phyloP scores from a whole-genome alignment of 1,140 invertebrate genomes.

The Drosophila carrolli region DNA sequence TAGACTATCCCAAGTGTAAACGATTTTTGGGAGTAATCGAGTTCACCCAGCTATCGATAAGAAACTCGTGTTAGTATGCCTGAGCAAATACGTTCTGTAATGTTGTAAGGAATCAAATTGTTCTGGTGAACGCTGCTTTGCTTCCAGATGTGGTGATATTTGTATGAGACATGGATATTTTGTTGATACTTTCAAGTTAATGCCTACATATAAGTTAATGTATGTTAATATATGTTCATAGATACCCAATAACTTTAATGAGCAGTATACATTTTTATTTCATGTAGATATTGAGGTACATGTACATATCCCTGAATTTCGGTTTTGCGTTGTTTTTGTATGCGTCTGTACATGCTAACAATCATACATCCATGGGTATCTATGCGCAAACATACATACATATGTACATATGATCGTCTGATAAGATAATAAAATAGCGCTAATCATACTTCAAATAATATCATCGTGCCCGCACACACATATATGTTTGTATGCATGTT shows the following conservation, averaged over 20 bases:
- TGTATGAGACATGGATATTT: too few relatives aligned
- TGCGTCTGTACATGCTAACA: neutral
- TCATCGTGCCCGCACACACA: neutral
- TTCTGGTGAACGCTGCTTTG: too few relatives aligned
- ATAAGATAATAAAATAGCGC: constrained; percentile 35
- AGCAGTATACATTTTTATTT: too few relatives aligned
- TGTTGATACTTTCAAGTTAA: too few relatives aligned
- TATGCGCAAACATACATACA: neutral
- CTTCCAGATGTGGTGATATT: too few relatives aligned
- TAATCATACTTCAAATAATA: constrained; percentile 36
- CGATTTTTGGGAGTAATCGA: too few relatives aligned
- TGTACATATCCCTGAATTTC: neutral
- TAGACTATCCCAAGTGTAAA: too few relatives aligned
- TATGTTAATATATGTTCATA: neutral
- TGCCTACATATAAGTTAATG: neutral
- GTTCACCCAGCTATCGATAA: too few relatives aligned
- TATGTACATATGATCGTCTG: constrained; percentile 9
- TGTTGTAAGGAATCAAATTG: neutral
- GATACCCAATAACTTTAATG: neutral
- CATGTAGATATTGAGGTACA: neutral
- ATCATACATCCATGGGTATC: neutral
- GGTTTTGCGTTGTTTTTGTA: neutral
- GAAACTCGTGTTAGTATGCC: too few relatives aligned
- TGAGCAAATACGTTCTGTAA: too few relatives aligned
- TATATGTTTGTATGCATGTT: neutral